Evolutionary conservation across 2,888 invertebrate genomes (phyloP).

Genomic region (Oxystoma pomonae): DNA sequence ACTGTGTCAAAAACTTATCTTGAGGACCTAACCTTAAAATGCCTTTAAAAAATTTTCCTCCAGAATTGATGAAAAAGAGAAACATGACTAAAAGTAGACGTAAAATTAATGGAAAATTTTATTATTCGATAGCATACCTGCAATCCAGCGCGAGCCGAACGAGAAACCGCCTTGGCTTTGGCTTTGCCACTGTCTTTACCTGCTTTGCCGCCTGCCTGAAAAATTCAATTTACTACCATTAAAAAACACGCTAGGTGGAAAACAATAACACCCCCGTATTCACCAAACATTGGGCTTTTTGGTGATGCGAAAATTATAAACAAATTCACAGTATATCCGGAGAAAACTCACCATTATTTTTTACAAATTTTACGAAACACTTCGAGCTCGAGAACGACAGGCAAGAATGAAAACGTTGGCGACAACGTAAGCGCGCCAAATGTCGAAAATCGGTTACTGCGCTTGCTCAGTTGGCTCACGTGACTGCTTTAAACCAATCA

Average conservation of each 20-base stretch:
- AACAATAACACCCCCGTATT: neutral
- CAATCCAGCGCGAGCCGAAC: constrained; percentile 97
- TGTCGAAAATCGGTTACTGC: constrained; percentile 28
- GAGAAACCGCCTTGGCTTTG: constrained; percentile 98
- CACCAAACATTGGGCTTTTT: neutral
- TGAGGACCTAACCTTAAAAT: too few relatives aligned
- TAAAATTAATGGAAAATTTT: too few relatives aligned
- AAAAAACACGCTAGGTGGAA: neutral
- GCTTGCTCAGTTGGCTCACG: constrained; percentile 36
- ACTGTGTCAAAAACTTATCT: too few relatives aligned
- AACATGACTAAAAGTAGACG: too few relatives aligned
- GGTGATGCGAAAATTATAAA: constrained; percentile 10
- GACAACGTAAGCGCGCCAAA: constrained; percentile 39
- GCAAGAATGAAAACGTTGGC: constrained; percentile 34
- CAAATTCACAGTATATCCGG: constrained; percentile 14
- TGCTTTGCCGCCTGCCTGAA: constrained; percentile 99
- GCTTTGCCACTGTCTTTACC: constrained; percentile 99
- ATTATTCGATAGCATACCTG: too few relatives aligned
- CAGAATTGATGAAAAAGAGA: too few relatives aligned
- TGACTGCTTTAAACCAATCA: constrained; percentile 43
- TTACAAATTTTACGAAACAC: constrained; percentile 20
- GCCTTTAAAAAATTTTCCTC: too few relatives aligned
- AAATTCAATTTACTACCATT: constrained; percentile 44
- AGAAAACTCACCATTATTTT: constrained; percentile 48
- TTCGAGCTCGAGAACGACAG: constrained; percentile 32